Percentiles rank a stretch among this genome's conserved stretches.
Evolutionary conservation across 2,113 vertebrate genomes (phyloP).

Genomic region (Haplochromis vanheusdeni): DNA sequence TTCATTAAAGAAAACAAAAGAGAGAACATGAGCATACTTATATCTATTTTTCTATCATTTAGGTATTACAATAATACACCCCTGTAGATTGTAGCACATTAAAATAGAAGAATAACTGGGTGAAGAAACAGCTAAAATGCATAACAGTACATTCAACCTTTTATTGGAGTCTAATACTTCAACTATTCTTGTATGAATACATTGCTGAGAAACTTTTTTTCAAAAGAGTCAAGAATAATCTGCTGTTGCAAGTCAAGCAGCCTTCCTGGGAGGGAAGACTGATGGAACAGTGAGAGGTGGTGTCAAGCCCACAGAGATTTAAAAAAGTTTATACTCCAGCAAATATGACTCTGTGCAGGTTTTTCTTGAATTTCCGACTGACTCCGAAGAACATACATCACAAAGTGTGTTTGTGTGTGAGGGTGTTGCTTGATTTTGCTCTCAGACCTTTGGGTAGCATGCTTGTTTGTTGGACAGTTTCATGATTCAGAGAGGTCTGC

Average conservation of each 20-base stretch:
- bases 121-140: not conserved
- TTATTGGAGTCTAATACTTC: not conserved
- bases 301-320: conserved; percentile 51
- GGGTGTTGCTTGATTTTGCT: conserved; percentile 10
- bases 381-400: conserved; percentile 30
- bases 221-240: conserved; percentile 32
- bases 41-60: not conserved
- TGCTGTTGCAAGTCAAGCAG: conserved; percentile 25
- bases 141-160: not conserved
- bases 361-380: conserved; percentile 21
- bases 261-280: conserved; percentile 16
- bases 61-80: not conserved
- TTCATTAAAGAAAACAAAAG: not conserved
- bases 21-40: not conserved
- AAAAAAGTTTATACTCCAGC: conserved; percentile 33
- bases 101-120: not conserved
- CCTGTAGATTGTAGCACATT: not conserved
- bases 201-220: conserved; percentile 20
- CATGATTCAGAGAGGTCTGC: conserved; percentile 9
- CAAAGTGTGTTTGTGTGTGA: conserved; percentile 2
- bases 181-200: not conserved
- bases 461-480: conserved; percentile 1
- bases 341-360: conserved; percentile 30
- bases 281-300: conserved; percentile 31
- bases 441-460: conserved; percentile 13